Evolutionary conservation across 1,140 invertebrate genomes (phyloP).

Genomic region (Scaptodrosophila lebanonensis): DNA sequence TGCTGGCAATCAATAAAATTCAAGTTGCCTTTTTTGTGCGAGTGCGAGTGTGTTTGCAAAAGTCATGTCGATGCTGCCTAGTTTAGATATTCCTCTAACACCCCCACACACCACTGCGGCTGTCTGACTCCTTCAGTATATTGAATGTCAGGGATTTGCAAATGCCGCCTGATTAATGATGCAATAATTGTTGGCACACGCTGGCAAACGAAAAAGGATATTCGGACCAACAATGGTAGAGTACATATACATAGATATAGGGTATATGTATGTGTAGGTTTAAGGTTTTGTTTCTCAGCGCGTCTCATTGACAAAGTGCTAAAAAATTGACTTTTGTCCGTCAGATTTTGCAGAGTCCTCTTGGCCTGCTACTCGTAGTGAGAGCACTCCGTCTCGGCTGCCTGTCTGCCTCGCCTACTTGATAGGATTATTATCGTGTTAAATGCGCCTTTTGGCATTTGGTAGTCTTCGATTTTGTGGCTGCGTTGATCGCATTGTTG

Average conservation of each 20-base stretch:
- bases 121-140: slow-evolving; percentile 20
- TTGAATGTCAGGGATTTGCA: slow-evolving; percentile 59
- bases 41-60: slow-evolving; percentile 39
- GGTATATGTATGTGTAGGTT: slow-evolving; percentile 40
- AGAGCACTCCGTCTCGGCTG: slow-evolving; percentile 3
- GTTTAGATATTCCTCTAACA: background rate
- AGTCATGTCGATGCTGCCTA: slow-evolving; percentile 57
- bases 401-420: slow-evolving; percentile 36
- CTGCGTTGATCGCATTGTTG: slow-evolving; percentile 37
- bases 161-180: slow-evolving; percentile 74
- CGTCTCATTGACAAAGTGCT: slow-evolving; percentile 56
- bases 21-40: slow-evolving; percentile 67
- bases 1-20: slow-evolving; percentile 69
- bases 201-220: slow-evolving; percentile 1
- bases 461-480: slow-evolving; percentile 59
- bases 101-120: background rate
- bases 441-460: slow-evolving; percentile 59
- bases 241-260: background rate
- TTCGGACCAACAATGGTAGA: background rate
- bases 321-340: slow-evolving; percentile 68
- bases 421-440: slow-evolving; percentile 72
- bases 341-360: background rate
- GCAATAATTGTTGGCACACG: slow-evolving; percentile 70
- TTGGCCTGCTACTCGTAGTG: background rate
- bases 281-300: slow-evolving; percentile 40